Percentiles rank a stretch among this genome's conserved stretches.
phyloP scores from a whole-genome alignment of 2,888 invertebrate genomes.

The Drosophila rubida region DNA sequence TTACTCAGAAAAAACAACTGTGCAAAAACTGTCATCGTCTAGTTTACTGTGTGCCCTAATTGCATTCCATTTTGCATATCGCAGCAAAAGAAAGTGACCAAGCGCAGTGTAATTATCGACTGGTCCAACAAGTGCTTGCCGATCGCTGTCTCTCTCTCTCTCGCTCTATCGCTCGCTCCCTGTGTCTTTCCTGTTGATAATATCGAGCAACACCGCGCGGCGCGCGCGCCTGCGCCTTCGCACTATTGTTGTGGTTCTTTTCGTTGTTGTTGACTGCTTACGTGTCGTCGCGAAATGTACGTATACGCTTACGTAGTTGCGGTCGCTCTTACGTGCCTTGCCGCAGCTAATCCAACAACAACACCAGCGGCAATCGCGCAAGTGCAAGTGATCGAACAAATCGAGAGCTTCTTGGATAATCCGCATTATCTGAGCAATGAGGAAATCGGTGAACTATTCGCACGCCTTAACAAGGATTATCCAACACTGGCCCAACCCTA shows the following conservation, averaged over 20 bases:
- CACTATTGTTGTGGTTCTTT: constrained; percentile 17
- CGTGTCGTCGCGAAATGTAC: constrained; percentile 62
- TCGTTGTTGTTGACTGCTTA: constrained; percentile 47
- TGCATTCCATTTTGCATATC: constrained; percentile 23
- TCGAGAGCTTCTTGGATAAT: constrained; percentile 69
- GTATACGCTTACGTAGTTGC: constrained; percentile 33
- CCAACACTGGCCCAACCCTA: constrained; percentile 90
- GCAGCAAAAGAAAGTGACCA: constrained; percentile 28
- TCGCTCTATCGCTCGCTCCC: background rate
- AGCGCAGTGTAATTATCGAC: constrained; percentile 26
- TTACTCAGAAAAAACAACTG: background rate
- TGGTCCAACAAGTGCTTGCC: constrained; percentile 47
- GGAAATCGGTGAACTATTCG: constrained; percentile 88
- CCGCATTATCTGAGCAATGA: constrained; percentile 89
- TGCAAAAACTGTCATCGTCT: background rate
- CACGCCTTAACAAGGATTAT: constrained; percentile 87
- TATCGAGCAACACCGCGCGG: background rate
- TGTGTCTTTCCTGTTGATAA: background rate
- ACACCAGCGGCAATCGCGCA: constrained; percentile 17
- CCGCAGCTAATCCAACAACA: constrained; percentile 11
- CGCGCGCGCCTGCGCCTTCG: constrained; percentile 62
- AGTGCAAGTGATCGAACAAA: constrained; percentile 62
- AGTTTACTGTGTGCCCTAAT: constrained; percentile 11
- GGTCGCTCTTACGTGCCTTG: constrained; percentile 35
- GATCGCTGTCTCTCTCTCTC: background rate